Evolutionary conservation across 2,888 invertebrate species (phyloP).

Genomic region (Zootermopsis nevadensis): DNA sequence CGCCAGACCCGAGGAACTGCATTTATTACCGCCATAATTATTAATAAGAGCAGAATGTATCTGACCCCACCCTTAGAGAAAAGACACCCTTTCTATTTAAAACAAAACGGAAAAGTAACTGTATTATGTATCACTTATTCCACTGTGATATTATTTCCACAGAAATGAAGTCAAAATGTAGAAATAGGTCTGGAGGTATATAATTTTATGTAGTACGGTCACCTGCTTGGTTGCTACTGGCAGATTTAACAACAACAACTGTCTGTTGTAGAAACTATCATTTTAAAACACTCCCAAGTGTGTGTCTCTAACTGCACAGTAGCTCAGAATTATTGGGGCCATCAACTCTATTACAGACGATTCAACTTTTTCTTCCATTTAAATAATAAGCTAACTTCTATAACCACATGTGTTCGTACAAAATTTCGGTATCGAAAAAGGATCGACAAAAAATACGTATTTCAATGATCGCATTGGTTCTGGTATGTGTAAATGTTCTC

Average conservation of each 20-base stretch:
- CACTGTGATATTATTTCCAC: background rate
- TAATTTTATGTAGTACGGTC: background rate
- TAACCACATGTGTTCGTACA: background rate
- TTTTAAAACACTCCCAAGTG: conserved; percentile 36
- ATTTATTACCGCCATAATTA: conserved; percentile 1
- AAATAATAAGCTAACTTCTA: background rate
- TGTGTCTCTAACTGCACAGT: conserved; percentile 14
- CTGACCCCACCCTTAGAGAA: background rate
- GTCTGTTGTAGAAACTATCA: conserved; percentile 17
- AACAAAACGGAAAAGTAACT: background rate
- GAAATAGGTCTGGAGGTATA: conserved; percentile 12
- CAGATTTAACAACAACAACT: background rate
- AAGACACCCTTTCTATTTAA: background rate
- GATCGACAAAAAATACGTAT: conserved; percentile 1
- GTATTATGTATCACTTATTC: conserved; percentile 13
- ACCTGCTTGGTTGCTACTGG: conserved; percentile 6
- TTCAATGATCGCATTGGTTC: conserved; percentile 39
- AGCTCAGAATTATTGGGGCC: conserved; percentile 29
- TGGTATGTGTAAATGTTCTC: conserved; percentile 42
- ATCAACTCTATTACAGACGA: background rate
- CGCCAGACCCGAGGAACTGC: background rate
- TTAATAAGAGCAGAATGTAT: background rate
- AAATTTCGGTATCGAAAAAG: background rate
- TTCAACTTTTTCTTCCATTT: background rate
- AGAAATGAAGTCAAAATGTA: conserved; percentile 17